phyloP scores from a whole-genome alignment of 2,888 invertebrate species.

The Ceraclea dissimilis region DNA sequence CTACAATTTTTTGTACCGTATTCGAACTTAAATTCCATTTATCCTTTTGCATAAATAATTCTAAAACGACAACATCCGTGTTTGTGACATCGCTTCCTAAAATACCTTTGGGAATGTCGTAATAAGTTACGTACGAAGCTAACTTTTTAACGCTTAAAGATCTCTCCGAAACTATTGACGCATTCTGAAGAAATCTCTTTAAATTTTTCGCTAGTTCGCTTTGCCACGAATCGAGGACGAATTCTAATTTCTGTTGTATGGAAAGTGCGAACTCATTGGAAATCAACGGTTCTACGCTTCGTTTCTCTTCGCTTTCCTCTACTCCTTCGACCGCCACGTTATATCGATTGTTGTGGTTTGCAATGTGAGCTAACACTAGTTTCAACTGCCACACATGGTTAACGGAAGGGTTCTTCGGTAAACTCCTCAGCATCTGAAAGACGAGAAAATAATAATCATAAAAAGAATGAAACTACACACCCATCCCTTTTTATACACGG shows the following conservation, averaged over 20 bases:
- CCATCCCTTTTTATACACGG: too few relatives aligned
- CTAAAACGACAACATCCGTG: conserved; percentile 28
- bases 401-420: conserved; percentile 46
- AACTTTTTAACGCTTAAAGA: conserved; percentile 37
- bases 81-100: conserved; percentile 23
- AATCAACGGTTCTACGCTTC: conserved; percentile 40
- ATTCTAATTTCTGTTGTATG: conserved; percentile 50
- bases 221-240: conserved; percentile 52
- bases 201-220: conserved; percentile 38
- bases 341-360: conserved; percentile 33
- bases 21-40: conserved; percentile 29
- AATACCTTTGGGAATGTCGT: conserved; percentile 47
- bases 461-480: too few relatives aligned
- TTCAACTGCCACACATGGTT: conserved; percentile 71
- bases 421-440: conserved; percentile 49
- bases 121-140: conserved; percentile 49
- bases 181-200: conserved; percentile 41
- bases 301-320: conserved; percentile 36
- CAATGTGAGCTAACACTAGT: conserved; percentile 52
- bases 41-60: conserved; percentile 31
- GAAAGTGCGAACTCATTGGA: conserved; percentile 55
- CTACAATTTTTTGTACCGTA: conserved; percentile 30
- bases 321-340: conserved; percentile 32
- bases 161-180: not conserved
- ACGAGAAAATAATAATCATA: conserved; percentile 13